These are phyloP conservation scores for Pseudococcus longispinus DNA, from an alignment of 2,888 invertebrate genomes.

Conservation along the genomic window DNA sequence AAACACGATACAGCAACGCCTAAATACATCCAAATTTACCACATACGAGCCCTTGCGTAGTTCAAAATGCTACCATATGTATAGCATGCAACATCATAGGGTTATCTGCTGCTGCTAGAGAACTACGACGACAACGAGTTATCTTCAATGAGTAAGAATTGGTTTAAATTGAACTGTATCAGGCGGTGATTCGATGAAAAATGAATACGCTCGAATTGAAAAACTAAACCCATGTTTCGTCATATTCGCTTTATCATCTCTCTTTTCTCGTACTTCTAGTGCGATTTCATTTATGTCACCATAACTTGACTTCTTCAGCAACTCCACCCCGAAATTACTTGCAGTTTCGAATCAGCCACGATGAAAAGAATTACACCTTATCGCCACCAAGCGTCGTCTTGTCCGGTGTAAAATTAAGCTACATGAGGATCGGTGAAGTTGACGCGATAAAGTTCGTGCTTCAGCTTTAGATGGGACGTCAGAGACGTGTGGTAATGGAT, in stretches of 20 bases:
- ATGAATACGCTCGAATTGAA: conserved; percentile 7
- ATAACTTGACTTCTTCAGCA: neutral
- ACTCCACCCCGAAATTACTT: neutral
- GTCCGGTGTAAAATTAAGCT: neutral
- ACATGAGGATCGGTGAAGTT: neutral
- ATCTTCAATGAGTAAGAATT: neutral
- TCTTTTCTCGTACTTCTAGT: neutral
- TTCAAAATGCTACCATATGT: neutral
- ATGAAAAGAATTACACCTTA: neutral
- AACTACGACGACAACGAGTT: neutral
- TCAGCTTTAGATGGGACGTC: neutral
- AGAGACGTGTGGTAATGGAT: neutral
- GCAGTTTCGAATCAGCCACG: neutral
- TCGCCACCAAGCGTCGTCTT: neutral
- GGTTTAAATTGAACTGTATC: neutral
- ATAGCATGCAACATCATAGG: neutral
- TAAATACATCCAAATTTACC: no score
- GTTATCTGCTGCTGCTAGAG: neutral
- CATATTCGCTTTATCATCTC: neutral
- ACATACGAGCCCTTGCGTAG: neutral
- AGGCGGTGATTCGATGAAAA: conserved; percentile 15
- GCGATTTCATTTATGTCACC: neutral
- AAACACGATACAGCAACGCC: neutral
- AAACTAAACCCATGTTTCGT: neutral
- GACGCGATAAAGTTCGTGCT: neutral